Percentiles rank a stretch among this genome's conserved stretches.
Conservation (phyloP, 1,140 invertebrate genomes). For the Drosophila prosaltans region DNA sequence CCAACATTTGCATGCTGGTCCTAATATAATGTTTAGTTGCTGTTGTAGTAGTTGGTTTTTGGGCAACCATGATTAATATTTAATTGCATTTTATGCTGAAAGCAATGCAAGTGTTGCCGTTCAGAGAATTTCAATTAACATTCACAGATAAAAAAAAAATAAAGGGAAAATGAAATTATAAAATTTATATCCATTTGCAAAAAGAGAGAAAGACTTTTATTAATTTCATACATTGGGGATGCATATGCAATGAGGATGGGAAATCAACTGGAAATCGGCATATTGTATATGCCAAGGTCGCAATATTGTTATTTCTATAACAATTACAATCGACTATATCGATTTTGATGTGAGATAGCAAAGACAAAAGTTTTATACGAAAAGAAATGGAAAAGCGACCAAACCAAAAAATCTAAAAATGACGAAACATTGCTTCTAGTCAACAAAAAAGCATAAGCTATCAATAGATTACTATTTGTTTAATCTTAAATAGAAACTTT, state of each 20-base stretch:
- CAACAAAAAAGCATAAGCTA: no score
- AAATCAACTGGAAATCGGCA: not conserved
- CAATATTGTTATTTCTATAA: not conserved
- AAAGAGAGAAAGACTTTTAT: not conserved
- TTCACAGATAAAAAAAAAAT: not conserved
- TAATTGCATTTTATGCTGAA: constrained; percentile 72
- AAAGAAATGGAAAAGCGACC: no score
- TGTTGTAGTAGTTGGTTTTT: constrained; percentile 2
- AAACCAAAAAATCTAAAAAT: no score
- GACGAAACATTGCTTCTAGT: no score
- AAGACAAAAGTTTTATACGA: no score
- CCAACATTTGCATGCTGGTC: constrained; percentile 29
- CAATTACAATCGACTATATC: no score
- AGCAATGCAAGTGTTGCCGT: constrained; percentile 29
- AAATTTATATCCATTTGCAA: constrained; percentile 13
- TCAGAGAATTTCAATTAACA: constrained; percentile 7
- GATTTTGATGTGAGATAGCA: no score
- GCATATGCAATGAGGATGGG: not conserved
- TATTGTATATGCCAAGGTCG: not conserved
- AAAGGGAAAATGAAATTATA: constrained; percentile 2
- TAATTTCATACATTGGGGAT: constrained; percentile 4
- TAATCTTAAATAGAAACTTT: not conserved
- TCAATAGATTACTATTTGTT: no score
- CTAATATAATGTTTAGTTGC: constrained; percentile 77
- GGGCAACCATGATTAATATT: constrained; percentile 35